These are phyloP conservation scores for Eucriotettix oculatus DNA, from an alignment of 2,888 invertebrate genomes.

Conservation along the genomic window DNA sequence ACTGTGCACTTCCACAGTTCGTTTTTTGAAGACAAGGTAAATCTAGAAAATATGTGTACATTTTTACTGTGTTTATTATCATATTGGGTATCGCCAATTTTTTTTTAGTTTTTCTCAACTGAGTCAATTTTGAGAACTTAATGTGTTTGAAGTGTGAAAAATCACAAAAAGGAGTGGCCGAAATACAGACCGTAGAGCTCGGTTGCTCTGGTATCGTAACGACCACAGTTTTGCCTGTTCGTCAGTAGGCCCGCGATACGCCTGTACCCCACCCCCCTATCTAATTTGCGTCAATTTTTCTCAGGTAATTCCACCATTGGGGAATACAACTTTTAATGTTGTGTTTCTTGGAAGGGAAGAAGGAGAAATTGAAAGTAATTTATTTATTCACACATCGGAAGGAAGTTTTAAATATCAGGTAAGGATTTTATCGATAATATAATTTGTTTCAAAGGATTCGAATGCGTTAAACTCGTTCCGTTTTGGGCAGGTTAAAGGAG, in stretches of 20 bases:
- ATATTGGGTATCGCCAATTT: neutral
- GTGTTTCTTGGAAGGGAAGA: constrained; percentile 87
- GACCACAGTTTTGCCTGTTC: no score
- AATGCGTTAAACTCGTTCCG: neutral
- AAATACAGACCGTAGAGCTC: no score
- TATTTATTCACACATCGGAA: constrained; percentile 88
- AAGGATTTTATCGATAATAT: constrained; percentile 17
- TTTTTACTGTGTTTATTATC: constrained; percentile 2
- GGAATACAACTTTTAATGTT: constrained; percentile 89
- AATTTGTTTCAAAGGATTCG: neutral
- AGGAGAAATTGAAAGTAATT: constrained; percentile 69
- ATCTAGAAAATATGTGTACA: constrained; percentile 10
- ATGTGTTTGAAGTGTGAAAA: no score
- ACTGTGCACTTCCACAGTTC: constrained; percentile 94
- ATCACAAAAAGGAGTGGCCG: no score
- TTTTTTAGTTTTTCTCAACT: neutral
- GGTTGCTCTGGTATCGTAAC: no score
- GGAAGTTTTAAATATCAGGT: constrained; percentile 80
- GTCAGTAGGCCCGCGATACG: neutral
- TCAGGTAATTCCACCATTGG: constrained; percentile 73
- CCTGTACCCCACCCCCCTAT: no score
- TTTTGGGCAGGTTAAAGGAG: constrained; percentile 52
- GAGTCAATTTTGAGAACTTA: no score
- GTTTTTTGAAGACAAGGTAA: constrained; percentile 89
- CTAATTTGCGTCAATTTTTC: constrained; percentile 16